phyloP scores from a whole-genome alignment of 92 coral and sea anemone genomes.

The Zoanthus gigantus region DNA sequence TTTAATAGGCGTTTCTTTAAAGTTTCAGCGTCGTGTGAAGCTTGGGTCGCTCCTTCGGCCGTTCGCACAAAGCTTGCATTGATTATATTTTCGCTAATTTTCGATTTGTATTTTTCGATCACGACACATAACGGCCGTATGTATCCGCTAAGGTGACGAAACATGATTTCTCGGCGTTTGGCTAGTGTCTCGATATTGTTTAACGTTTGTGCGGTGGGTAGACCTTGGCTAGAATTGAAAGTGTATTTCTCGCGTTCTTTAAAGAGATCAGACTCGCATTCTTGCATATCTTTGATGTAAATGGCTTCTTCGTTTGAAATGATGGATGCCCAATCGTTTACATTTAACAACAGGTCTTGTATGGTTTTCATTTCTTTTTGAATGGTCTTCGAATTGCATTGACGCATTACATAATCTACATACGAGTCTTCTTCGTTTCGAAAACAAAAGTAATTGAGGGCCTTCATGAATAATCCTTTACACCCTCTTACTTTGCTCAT shows the following conservation, averaged over 20 bases:
- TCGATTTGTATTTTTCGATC: neutral
- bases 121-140: neutral
- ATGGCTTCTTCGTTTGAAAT: neutral
- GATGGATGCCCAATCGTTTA: neutral
- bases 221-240: neutral
- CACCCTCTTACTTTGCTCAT: neutral
- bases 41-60: too few species aligned
- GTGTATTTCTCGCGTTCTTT: neutral
- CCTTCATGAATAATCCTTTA: neutral
- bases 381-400: neutral
- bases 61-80: neutral
- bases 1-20: too few species aligned
- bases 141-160: neutral
- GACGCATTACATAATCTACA: neutral
- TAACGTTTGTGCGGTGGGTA: neutral
- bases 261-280: neutral
- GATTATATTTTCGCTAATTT: neutral
- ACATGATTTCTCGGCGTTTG: neutral
- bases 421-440: neutral
- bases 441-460: neutral
- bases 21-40: too few species aligned
- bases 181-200: neutral
- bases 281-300: too few species aligned
- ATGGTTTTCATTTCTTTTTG: neutral
- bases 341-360: neutral